Conservation (phyloP, 2,797 vertebrate species). For the Setipinna tenuifilis region DNA sequence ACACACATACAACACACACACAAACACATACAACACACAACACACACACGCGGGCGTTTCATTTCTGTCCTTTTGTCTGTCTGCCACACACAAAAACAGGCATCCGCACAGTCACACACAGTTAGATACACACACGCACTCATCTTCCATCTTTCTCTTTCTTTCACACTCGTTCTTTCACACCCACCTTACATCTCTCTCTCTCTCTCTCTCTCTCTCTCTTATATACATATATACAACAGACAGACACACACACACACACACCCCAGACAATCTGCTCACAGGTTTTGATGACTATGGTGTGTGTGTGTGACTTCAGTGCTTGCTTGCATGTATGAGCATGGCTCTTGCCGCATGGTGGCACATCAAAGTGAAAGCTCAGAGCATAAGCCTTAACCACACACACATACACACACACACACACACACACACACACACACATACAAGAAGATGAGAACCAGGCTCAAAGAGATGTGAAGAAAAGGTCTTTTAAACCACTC, state of each 20-base stretch:
- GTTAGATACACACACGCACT: too few relatives aligned
- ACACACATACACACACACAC: background rate
- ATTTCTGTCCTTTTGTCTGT: too few relatives aligned
- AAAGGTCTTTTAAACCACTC: background rate
- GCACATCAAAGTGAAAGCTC: constrained; percentile 51
- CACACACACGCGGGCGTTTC: too few relatives aligned
- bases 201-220: too few relatives aligned
- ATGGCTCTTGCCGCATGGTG: constrained; percentile 31
- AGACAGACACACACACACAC: constrained; percentile 24
- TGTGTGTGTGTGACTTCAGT: background rate
- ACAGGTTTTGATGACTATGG: background rate
- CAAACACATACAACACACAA: too few relatives aligned
- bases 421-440: background rate
- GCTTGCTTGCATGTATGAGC: background rate
- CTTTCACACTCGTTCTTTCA: background rate
- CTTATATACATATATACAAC: too few relatives aligned
- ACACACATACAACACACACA: constrained; percentile 11
- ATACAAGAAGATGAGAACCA: background rate
- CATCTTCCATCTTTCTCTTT: background rate
- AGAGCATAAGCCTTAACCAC: constrained; percentile 56
- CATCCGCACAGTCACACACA: too few relatives aligned
- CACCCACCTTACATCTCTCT: too few relatives aligned
- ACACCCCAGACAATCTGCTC: background rate
- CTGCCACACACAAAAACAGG: too few relatives aligned
- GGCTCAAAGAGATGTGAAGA: background rate